Evolutionary conservation across 1,140 invertebrate species (phyloP).

Genomic region (Sycobia sp.): DNA sequence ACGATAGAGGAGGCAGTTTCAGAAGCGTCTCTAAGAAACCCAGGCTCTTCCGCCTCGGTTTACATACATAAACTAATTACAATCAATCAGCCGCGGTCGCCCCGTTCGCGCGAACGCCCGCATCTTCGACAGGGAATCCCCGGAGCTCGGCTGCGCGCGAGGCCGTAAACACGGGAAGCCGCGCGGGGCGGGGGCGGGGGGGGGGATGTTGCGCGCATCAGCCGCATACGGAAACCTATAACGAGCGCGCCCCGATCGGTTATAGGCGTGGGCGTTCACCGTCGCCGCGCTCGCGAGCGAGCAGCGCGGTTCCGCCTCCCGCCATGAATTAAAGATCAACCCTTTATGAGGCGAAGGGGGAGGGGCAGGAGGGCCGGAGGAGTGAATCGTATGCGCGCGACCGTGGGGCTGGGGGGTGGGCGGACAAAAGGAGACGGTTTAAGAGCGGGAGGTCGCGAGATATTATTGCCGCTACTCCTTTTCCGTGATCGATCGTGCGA

Average conservation of each 20-base stretch:
- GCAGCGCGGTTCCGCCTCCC: constrained; percentile 34
- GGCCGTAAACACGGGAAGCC: constrained; percentile 18
- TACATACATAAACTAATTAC: constrained; percentile 44
- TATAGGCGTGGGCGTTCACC: constrained; percentile 30
- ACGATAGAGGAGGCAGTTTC: constrained; percentile 14
- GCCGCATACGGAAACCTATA: constrained; percentile 15
- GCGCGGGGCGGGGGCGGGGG: too few species aligned
- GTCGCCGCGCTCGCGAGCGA: neutral
- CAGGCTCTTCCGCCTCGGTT: constrained; percentile 12
- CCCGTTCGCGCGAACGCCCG: constrained; percentile 6
- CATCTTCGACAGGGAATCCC: constrained; percentile 36
- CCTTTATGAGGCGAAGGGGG: constrained; percentile 33
- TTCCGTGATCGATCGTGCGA: constrained; percentile 27
- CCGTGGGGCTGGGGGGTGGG: neutral
- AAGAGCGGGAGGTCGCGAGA: constrained; percentile 23
- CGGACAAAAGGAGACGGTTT: too few species aligned
- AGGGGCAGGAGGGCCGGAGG: neutral
- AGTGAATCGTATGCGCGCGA: constrained; percentile 6
- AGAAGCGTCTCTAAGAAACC: constrained; percentile 1
- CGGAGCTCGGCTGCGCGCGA: constrained; percentile 7
- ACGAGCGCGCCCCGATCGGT: constrained; percentile 4
- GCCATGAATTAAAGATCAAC: constrained; percentile 45
- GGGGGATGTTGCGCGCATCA: neutral
- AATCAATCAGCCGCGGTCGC: constrained; percentile 43
- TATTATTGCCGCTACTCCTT: constrained; percentile 26